These are phyloP conservation scores for Micrastur ruficollis DNA, from an alignment of 2,797 vertebrate species.

Conservation along the genomic window DNA sequence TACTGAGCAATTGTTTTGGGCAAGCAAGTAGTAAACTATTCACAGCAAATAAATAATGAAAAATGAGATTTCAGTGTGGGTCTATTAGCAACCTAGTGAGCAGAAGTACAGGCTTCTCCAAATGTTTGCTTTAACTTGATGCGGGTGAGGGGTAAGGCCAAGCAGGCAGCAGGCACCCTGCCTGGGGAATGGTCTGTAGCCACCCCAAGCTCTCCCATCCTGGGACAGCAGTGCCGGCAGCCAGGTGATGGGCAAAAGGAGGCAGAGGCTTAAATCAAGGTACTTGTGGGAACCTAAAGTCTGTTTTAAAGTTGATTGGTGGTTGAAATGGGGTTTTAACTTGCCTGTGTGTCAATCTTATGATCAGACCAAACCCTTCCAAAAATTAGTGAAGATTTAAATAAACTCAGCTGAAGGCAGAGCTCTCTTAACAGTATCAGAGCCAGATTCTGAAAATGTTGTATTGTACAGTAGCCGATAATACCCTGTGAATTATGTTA, in stretches of 20 bases:
- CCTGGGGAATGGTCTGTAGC: not conserved
- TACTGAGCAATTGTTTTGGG: not conserved
- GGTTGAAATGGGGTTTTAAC: not conserved
- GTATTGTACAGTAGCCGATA: not conserved
- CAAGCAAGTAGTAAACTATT: conserved; percentile 20
- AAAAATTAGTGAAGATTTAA: not conserved
- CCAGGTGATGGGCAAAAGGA: not conserved
- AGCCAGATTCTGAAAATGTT: not conserved
- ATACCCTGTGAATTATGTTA: not conserved
- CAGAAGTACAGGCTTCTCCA: not conserved
- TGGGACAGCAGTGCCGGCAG: not conserved
- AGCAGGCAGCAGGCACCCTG: not conserved
- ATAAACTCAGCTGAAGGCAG: not conserved
- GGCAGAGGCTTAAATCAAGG: not conserved
- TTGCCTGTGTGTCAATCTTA: not conserved
- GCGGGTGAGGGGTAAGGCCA: not conserved
- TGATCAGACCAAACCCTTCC: not conserved
- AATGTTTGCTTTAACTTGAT: not conserved
- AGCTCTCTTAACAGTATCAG: not conserved
- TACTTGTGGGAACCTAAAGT: not conserved
- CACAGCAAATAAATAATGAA: not conserved
- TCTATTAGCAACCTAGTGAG: not conserved
- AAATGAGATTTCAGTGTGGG: not conserved
- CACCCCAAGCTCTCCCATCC: not conserved
- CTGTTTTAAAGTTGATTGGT: not conserved